Evolutionary conservation across 2,888 invertebrate species (phyloP), one percentile per base, ranked within the genome.

Genomic region (Oxytorus armatus): DNA sequence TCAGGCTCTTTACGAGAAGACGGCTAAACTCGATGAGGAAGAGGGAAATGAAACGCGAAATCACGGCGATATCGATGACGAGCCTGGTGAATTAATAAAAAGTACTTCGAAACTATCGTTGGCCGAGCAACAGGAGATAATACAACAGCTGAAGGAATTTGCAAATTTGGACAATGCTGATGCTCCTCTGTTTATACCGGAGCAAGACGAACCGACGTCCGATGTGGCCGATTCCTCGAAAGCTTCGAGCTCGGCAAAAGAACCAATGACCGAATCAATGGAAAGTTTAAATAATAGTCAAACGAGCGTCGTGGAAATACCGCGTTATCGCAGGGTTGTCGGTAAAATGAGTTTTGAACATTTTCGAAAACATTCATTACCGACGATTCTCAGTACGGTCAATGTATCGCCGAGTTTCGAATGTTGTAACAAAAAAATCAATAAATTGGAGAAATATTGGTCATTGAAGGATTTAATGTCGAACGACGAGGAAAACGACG

Each of bases 111-210:
- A 89, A 53, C 81, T 92, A 1, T 89, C 91, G 0, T 68, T 88
- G 3, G 84, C 84, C 0, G 91, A 92, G 39, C 92, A 90, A 25
- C 85, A 86, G 23, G 86, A 87, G 18, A 89, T 91, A 23, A 89
- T 91, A 4, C 85, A 91, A 70, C 91, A 92, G 65, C 81, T 92
- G 18, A 85, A 90, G 57, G 90, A 91, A 68, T 90, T 92, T 61
- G 85, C 87, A 0, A 89, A 92, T 78, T 83, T 92, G 51, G 91
- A 91, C 73, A 89, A 90, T 59, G 80, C 81, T 0, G 79, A 88
- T 36, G 89, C 89, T 2, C 89, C 89, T 0, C 75, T 88, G 0
- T 89, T 88, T 23, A 87, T 89, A 49, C 88, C 88, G 0, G 83
- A 86, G 16, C 80, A 70, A 29, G 65, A 73, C 23, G 69, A 81